Conservation (phyloP, 2,888 invertebrate genomes). For the Scaeva pyrastri region DNA sequence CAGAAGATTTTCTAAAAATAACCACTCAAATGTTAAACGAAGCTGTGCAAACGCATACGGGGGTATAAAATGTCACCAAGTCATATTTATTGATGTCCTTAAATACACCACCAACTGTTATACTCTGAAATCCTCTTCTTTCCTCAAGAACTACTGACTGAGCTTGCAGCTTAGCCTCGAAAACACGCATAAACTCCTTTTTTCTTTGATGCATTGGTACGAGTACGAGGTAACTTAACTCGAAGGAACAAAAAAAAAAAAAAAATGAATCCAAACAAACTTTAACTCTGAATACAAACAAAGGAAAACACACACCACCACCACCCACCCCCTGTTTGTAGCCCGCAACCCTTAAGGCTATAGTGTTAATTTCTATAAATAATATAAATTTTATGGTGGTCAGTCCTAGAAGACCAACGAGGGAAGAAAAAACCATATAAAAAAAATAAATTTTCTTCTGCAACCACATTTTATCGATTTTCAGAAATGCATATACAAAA, state of each 20-base stretch:
- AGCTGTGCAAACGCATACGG: too few relatives aligned
- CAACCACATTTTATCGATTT: slow-evolving; percentile 76
- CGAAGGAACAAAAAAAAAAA: background rate
- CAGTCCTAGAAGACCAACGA: background rate
- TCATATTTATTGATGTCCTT: too few relatives aligned
- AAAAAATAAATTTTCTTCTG: slow-evolving; percentile 54
- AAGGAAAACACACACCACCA: background rate
- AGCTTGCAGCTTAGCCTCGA: too few relatives aligned
- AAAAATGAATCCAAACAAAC: slow-evolving; percentile 7
- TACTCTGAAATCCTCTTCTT: too few relatives aligned
- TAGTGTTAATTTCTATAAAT: slow-evolving; percentile 11
- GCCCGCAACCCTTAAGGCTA: background rate
- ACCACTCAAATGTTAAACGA: too few relatives aligned
- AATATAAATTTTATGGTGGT: background rate
- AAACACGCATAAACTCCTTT: too few relatives aligned
- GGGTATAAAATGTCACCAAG: too few relatives aligned
- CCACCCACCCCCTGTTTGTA: background rate
- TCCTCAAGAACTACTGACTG: too few relatives aligned
- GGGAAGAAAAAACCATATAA: slow-evolving; percentile 6
- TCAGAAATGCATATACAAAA: slow-evolving; percentile 71
- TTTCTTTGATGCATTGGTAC: too few relatives aligned
- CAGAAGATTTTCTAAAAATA: too few relatives aligned
- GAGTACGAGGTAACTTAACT: too few relatives aligned
- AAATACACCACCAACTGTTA: too few relatives aligned
- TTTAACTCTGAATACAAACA: background rate